Evolutionary conservation across 2,797 vertebrate species (phyloP).

Genomic region (Setipinna tenuifilis): DNA sequence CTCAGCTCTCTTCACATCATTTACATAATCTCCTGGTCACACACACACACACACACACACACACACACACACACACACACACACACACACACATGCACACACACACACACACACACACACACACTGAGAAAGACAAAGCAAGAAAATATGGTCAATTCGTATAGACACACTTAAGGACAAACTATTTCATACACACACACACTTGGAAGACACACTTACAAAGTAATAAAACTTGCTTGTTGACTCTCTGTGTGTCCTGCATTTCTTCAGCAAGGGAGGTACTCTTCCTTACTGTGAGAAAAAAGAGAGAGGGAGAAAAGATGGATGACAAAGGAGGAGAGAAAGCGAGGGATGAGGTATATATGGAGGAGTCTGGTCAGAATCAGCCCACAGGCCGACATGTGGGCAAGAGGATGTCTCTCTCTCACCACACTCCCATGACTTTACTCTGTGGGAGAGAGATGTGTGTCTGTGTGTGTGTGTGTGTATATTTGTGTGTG

Average conservation of each 20-base stretch:
- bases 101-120: neutral
- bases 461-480: slow-evolving; percentile 52
- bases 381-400: no score
- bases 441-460: slow-evolving; percentile 34
- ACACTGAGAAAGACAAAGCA: neutral
- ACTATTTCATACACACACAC: neutral
- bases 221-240: neutral
- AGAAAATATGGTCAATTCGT: neutral
- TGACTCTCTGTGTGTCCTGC: no score
- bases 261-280: no score
- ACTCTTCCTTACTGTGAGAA: no score
- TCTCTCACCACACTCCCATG: no score
- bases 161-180: neutral
- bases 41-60: neutral
- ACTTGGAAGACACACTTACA: neutral
- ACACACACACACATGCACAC: neutral
- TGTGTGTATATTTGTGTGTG: slow-evolving; percentile 31
- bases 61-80: neutral
- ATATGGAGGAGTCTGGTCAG: no score
- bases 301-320: no score
- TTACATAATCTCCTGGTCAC: slow-evolving; percentile 22
- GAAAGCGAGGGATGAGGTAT: no score
- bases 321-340: no score
- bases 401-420: no score
- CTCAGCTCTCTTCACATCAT: slow-evolving; percentile 57